Conservation (phyloP, 2,797 vertebrate genomes). For the Coreius guichenoti region DNA sequence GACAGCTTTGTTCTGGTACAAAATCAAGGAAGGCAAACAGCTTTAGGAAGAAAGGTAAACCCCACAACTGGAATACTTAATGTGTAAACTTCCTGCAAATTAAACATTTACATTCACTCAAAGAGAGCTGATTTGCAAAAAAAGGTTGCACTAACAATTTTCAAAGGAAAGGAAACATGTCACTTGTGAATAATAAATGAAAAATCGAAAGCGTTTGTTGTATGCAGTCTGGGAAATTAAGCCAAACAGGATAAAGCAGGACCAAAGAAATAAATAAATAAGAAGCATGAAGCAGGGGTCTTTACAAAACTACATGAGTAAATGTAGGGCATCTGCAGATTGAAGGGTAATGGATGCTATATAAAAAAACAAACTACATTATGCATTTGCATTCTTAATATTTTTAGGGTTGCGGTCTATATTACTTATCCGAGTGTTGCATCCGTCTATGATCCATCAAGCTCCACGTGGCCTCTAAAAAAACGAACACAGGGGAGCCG, state of each 20-base stretch:
- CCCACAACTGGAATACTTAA: not conserved
- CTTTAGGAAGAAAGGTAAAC: not conserved
- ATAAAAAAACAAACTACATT: not conserved
- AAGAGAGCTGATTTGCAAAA: not conserved
- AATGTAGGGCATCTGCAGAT: conserved; percentile 17
- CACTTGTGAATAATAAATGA: conserved; percentile 9
- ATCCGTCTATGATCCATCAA: conserved; percentile 5
- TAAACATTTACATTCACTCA: conserved; percentile 9
- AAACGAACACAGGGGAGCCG: not conserved
- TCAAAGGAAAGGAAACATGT: not conserved
- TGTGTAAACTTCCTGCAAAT: conserved; percentile 12
- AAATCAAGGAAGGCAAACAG: not conserved
- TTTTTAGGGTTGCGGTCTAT: not conserved
- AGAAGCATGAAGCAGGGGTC: not conserved
- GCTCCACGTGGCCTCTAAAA: not conserved
- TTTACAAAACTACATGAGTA: not conserved
- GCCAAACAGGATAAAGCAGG: conserved; percentile 1
- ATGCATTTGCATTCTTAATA: conserved; percentile 36
- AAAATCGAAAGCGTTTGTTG: not conserved
- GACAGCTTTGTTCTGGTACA: not conserved
- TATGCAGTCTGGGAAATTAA: conserved; percentile 21
- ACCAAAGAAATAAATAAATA: conserved; percentile 1
- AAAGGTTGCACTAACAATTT: not conserved
- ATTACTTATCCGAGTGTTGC: not conserved
- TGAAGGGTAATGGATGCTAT: conserved; percentile 31